These are phyloP conservation scores for Aphelocoma coerulescens DNA, from an alignment of 2,113 vertebrate genomes.

Conservation along the genomic window DNA sequence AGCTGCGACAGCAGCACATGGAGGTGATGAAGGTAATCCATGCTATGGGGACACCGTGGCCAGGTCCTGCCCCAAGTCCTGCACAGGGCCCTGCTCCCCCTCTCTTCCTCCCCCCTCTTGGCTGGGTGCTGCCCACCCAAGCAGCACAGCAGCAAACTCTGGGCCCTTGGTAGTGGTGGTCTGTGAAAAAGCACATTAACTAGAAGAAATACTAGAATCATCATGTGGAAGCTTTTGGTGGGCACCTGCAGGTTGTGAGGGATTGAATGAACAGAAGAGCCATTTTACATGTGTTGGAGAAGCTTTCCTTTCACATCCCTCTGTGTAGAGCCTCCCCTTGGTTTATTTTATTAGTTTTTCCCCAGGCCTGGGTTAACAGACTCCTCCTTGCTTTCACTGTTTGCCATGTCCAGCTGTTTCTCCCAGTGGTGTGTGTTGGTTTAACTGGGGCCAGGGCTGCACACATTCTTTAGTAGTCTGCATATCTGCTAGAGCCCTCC, in stretches of 20 bases:
- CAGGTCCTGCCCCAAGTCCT: background rate
- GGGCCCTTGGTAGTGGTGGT: background rate
- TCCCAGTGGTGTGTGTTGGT: background rate
- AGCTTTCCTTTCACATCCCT: background rate
- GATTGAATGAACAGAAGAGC: background rate
- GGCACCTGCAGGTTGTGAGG: background rate
- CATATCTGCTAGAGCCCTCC: background rate
- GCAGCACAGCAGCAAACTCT: background rate
- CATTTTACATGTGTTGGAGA: background rate
- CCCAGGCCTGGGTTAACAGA: background rate
- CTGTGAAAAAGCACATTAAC: background rate
- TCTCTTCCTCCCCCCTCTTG: background rate
- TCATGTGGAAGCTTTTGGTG: background rate
- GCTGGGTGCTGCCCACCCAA: background rate
- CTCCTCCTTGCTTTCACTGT: background rate
- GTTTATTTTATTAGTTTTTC: background rate
- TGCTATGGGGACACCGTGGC: background rate
- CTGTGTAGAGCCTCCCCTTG: background rate
- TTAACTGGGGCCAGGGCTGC: background rate
- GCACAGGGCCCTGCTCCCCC: background rate
- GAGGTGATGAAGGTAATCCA: slow-evolving; percentile 81
- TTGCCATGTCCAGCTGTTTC: background rate
- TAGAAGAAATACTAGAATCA: background rate
- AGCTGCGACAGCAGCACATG: slow-evolving; percentile 52
- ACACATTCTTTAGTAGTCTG: background rate